phyloP scores from a whole-genome alignment of 2,888 invertebrate genomes.

The Perizoma flavofasciatum region DNA sequence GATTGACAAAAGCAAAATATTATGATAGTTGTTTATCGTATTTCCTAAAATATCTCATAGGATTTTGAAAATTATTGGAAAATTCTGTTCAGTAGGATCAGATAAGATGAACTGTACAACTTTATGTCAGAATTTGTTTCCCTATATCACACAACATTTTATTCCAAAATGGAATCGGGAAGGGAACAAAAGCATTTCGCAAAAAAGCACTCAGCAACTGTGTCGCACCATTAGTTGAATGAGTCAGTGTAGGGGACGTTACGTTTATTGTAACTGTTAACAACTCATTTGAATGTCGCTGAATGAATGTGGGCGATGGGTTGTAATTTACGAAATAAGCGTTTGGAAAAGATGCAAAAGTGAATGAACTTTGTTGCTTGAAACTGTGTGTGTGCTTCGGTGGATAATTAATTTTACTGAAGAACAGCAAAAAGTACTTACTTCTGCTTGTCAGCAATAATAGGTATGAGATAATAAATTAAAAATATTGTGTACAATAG shows the following conservation, averaged over 20 bases:
- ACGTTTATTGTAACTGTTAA: slow-evolving; percentile 61
- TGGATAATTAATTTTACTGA: no score
- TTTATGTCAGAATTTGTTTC: slow-evolving; percentile 29
- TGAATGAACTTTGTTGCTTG: slow-evolving; percentile 11
- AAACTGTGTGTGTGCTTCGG: background rate
- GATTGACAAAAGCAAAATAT: background rate
- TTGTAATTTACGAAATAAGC: slow-evolving; percentile 29
- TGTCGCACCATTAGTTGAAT: slow-evolving; percentile 55
- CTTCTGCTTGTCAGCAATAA: no score
- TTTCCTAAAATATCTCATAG: background rate
- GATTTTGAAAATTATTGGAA: background rate
- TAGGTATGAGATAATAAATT: no score
- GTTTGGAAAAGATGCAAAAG: slow-evolving; percentile 13
- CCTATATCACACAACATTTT: slow-evolving; percentile 19
- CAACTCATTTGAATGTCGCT: slow-evolving; percentile 64
- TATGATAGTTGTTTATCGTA: background rate
- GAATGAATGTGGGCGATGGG: slow-evolving; percentile 40
- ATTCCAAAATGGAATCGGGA: slow-evolving; percentile 15
- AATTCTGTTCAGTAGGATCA: background rate
- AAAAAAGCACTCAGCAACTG: slow-evolving; percentile 35
- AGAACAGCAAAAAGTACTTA: no score
- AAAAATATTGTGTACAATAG: no score
- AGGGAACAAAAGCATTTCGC: slow-evolving; percentile 28
- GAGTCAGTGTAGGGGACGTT: slow-evolving; percentile 57
- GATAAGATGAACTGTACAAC: background rate